phyloP scores from a whole-genome alignment of 2,888 invertebrate genomes.

The Torymus auratus region DNA sequence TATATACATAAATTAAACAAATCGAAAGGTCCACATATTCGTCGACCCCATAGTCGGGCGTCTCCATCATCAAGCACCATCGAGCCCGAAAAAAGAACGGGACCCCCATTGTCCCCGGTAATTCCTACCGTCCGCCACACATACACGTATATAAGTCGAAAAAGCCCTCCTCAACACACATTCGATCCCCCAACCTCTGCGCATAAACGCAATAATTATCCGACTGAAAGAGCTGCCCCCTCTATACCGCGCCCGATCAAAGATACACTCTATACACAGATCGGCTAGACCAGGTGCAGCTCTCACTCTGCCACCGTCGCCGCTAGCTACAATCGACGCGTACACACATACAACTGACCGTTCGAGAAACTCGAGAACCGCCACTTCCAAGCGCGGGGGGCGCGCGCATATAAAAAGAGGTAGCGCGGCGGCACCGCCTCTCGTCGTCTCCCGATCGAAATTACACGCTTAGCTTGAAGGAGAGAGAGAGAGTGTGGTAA shows the following conservation, averaged over 20 bases:
- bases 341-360: slow-evolving; percentile 36
- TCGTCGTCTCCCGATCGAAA: background rate
- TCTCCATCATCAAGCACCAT: too few species aligned
- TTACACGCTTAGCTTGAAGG: background rate
- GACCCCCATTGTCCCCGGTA: background rate
- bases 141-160: background rate
- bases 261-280: slow-evolving; percentile 2
- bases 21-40: too few species aligned
- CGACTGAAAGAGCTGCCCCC: slow-evolving; percentile 1
- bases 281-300: slow-evolving; percentile 29
- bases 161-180: background rate
- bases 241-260: background rate
- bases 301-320: too few species aligned
- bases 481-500: background rate
- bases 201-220: slow-evolving; percentile 36
- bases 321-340: too few species aligned
- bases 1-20: too few species aligned
- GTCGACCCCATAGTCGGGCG: too few species aligned
- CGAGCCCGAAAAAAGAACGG: too few species aligned
- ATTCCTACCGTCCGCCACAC: background rate
- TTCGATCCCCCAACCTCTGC: background rate
- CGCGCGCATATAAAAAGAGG: background rate
- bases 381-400: slow-evolving; percentile 18
- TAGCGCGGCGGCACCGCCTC: too few species aligned
- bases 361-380: slow-evolving; percentile 45